Conservation (phyloP, 2,797 vertebrate species). For the Propithecus perrieri region DNA sequence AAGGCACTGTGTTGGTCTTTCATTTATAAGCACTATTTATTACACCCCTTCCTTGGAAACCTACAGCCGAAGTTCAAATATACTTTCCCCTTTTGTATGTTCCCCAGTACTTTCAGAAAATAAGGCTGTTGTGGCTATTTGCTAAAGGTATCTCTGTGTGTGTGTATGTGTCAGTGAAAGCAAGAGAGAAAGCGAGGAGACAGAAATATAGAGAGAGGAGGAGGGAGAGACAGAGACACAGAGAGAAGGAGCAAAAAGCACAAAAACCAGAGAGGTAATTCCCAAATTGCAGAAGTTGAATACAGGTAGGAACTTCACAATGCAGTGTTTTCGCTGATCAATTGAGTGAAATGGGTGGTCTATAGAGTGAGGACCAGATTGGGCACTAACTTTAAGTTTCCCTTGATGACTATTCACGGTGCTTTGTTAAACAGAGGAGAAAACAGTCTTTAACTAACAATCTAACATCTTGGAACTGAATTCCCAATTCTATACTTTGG, state of each 20-base stretch:
- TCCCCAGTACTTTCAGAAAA: background rate
- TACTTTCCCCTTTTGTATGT: background rate
- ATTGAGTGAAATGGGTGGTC: background rate
- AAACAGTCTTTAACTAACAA: slow-evolving; percentile 71
- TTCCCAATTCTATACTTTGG: slow-evolving; percentile 62
- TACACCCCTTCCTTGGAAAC: background rate
- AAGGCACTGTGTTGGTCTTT: background rate
- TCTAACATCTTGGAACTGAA: slow-evolving; percentile 54
- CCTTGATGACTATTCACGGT: slow-evolving; percentile 63
- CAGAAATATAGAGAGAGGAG: background rate
- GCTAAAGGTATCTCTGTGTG: background rate
- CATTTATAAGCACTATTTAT: background rate
- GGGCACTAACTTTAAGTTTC: slow-evolving; percentile 61
- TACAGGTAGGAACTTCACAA: fast-evolving
- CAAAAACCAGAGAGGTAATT: background rate
- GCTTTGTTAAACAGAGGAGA: slow-evolving; percentile 72
- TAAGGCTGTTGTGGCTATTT: background rate
- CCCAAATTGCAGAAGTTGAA: background rate
- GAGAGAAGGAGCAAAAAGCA: background rate
- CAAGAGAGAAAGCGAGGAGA: too few relatives aligned
- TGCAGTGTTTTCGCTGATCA: background rate
- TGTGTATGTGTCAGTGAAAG: background rate
- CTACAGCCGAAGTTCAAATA: background rate
- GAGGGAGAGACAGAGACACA: background rate
- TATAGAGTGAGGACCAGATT: slow-evolving; percentile 41